These are phyloP conservation scores for Lichenostomus cassidix DNA, from an alignment of 2,113 vertebrate species.

Conservation along the genomic window DNA sequence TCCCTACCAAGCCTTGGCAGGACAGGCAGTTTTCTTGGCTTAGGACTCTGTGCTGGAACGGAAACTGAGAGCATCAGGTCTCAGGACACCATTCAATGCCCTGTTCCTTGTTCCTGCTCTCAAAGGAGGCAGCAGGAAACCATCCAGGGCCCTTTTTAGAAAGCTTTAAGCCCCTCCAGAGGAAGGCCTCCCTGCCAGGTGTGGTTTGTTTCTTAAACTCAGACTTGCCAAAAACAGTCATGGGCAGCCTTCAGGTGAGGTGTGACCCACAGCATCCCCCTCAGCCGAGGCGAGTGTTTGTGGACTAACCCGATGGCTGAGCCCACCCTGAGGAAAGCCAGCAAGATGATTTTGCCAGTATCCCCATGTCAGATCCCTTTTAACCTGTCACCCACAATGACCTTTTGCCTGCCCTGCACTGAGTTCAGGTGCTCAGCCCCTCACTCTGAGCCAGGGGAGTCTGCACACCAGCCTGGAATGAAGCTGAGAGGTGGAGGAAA, in stretches of 20 bases:
- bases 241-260: background rate
- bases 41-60: slow-evolving; percentile 19
- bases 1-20: slow-evolving; percentile 20
- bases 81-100: slow-evolving; percentile 37
- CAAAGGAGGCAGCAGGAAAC: slow-evolving; percentile 25
- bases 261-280: background rate
- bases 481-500: background rate
- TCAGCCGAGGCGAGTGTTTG: background rate
- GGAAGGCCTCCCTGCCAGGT: background rate
- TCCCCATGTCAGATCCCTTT: background rate
- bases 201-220: background rate
- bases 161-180: background rate
- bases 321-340: background rate
- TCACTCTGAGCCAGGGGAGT: accelerated
- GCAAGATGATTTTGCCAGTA: accelerated
- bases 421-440: background rate
- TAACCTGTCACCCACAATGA: background rate
- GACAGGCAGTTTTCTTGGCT: slow-evolving; percentile 62
- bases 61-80: slow-evolving; percentile 19
- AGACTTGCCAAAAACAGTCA: background rate
- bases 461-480: background rate
- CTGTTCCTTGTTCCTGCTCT: background rate
- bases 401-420: background rate
- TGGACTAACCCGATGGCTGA: background rate
- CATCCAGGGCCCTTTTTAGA: background rate